A percentile compares a stretch with the other conserved stretches of the same genome.
Evolutionary conservation across 2,113 vertebrate species (phyloP).

Genomic region (Entomyzon cyanotis): DNA sequence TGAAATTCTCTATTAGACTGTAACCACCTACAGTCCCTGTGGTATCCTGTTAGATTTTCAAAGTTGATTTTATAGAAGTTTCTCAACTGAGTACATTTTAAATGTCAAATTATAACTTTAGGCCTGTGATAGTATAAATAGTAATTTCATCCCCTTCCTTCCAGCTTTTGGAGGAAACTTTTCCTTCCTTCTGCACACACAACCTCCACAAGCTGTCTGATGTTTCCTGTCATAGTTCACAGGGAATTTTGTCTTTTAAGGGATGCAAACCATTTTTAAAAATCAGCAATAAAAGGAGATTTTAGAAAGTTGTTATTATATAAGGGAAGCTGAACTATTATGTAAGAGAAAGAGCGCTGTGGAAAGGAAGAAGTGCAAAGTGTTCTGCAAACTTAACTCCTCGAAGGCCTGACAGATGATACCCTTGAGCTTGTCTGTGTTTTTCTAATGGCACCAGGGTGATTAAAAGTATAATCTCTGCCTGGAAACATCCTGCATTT

Average conservation of each 20-base stretch:
- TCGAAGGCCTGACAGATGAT: neutral
- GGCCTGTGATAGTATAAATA: slow-evolving; percentile 29
- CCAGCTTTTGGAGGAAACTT: slow-evolving; percentile 43
- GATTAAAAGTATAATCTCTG: neutral
- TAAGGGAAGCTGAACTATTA: slow-evolving; percentile 5
- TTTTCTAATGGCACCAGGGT: neutral
- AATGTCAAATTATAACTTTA: slow-evolving; percentile 59
- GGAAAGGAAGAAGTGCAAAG: neutral
- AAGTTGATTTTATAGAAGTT: slow-evolving; percentile 35
- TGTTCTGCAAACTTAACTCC: neutral
- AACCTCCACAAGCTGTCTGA: slow-evolving; percentile 51
- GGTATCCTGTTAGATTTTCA: slow-evolving; percentile 30
- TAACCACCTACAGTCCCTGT: slow-evolving; percentile 48
- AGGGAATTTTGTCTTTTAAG: neutral
- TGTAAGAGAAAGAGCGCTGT: neutral
- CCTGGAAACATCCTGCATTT: neutral
- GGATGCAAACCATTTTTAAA: neutral
- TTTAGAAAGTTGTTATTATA: slow-evolving; percentile 30
- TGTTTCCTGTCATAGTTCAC: slow-evolving; percentile 30
- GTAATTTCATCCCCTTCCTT: slow-evolving; percentile 38
- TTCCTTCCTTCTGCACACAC: slow-evolving; percentile 29
- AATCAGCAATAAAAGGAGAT: neutral
- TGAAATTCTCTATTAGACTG: slow-evolving; percentile 43
- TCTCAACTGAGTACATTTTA: slow-evolving; percentile 29
- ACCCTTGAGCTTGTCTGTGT: neutral